A percentile compares a stretch with the other conserved stretches of the same genome.
phyloP scores from a whole-genome alignment of 2,888 invertebrate genomes.

The Ptilodon capucinus region DNA sequence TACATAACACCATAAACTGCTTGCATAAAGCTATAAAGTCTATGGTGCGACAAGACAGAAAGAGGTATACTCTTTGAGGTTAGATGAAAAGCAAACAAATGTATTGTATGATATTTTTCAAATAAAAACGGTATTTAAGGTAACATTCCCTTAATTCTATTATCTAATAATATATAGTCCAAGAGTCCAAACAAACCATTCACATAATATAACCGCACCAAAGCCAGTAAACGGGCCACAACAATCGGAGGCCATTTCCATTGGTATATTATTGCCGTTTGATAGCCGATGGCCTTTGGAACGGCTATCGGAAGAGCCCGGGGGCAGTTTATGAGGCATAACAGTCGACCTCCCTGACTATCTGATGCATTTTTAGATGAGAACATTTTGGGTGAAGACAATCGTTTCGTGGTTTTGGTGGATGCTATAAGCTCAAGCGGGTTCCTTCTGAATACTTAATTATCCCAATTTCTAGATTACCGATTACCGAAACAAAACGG shows the following conservation, averaged over 20 bases:
- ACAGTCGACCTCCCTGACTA: slow-evolving; percentile 44
- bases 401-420: slow-evolving; percentile 45
- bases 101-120: no score
- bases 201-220: slow-evolving; percentile 25
- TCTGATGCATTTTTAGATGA: slow-evolving; percentile 67
- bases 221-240: slow-evolving; percentile 20
- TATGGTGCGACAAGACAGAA: no score
- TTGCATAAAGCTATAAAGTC: no score
- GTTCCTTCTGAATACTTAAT: no score
- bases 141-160: no score
- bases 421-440: slow-evolving; percentile 22
- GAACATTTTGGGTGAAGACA: slow-evolving; percentile 75
- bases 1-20: no score
- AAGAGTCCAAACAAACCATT: slow-evolving; percentile 14
- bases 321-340: slow-evolving; percentile 79
- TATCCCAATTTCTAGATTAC: no score
- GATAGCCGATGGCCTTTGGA: slow-evolving; percentile 42
- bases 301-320: slow-evolving; percentile 57
- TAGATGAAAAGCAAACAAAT: no score
- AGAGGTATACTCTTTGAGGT: no score
- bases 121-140: no score
- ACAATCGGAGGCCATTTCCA: slow-evolving; percentile 35
- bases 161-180: not conserved
- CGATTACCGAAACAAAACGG: no score
- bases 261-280: slow-evolving; percentile 38